phyloP scores from a whole-genome alignment of 2,113 vertebrate species.

The Coturnix japonica region DNA sequence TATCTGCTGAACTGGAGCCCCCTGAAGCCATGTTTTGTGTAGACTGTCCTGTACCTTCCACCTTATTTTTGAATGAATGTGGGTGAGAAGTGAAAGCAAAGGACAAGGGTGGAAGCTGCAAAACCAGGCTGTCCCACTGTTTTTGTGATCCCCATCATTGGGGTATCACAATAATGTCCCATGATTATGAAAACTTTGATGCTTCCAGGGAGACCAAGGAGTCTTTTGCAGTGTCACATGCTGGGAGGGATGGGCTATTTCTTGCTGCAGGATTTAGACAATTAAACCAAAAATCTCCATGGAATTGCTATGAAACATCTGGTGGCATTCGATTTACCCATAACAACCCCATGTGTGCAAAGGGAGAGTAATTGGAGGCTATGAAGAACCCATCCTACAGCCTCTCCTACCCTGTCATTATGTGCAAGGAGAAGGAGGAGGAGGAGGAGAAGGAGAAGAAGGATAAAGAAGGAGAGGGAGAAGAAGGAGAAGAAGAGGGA shows the following conservation, averaged over 20 bases:
- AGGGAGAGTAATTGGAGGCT: background rate
- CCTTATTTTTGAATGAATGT: background rate
- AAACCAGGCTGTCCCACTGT: fast-evolving
- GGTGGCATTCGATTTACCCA: background rate
- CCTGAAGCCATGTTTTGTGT: background rate
- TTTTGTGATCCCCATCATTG: background rate
- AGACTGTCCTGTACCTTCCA: background rate
- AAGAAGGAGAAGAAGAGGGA: no score
- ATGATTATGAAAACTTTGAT: background rate
- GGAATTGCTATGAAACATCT: background rate
- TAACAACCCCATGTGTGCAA: fast-evolving
- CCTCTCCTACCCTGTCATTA: background rate
- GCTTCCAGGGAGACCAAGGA: background rate
- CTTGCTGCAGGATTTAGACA: background rate
- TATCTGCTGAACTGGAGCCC: background rate
- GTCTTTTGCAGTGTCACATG: background rate
- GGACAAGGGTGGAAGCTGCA: background rate
- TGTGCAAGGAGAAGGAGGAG: background rate
- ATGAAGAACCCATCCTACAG: background rate
- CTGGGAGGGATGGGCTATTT: background rate
- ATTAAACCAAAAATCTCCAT: background rate
- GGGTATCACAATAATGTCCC: fast-evolving
- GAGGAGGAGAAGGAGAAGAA: no score
- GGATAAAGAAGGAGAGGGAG: no score
- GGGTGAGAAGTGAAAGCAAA: background rate